Evolutionary conservation across 2,888 invertebrate genomes (phyloP).

Genomic region (Caradrina kadenii): DNA sequence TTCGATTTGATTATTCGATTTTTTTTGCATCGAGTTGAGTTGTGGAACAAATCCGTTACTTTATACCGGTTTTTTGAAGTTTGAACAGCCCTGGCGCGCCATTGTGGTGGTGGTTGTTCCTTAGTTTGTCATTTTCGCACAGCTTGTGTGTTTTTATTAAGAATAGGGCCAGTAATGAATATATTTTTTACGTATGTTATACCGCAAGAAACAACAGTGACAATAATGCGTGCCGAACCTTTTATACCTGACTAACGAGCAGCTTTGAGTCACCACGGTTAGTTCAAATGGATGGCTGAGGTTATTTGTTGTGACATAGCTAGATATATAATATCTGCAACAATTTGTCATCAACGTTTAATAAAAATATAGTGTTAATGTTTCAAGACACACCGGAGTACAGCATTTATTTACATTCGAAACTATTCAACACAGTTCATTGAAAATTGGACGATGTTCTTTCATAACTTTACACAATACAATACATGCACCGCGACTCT

Average conservation of each 20-base stretch:
- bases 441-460: slow-evolving; percentile 38
- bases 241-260: slow-evolving; percentile 86
- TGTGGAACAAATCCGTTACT: slow-evolving; percentile 26
- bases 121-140: slow-evolving; percentile 80
- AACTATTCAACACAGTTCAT: background rate
- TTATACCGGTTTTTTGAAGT: slow-evolving; percentile 68
- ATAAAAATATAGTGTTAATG: slow-evolving; percentile 57
- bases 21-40: background rate
- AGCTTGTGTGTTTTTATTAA: slow-evolving; percentile 83
- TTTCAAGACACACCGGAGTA: slow-evolving; percentile 9
- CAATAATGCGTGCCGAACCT: slow-evolving; percentile 89
- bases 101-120: slow-evolving; percentile 83
- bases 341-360: slow-evolving; percentile 79
- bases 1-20: background rate
- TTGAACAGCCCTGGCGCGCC: slow-evolving; percentile 80
- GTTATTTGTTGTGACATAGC: slow-evolving; percentile 89
- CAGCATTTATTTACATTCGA: slow-evolving; percentile 21
- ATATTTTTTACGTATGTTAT: slow-evolving; percentile 84
- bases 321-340: slow-evolving; percentile 78
- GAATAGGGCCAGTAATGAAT: slow-evolving; percentile 81
- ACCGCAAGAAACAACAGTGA: slow-evolving; percentile 83
- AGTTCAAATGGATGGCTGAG: slow-evolving; percentile 86
- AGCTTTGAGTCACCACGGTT: slow-evolving; percentile 88
- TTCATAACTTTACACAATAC: slow-evolving; percentile 57
- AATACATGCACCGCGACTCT: slow-evolving; percentile 67